Conservation (phyloP, 2,113 vertebrate genomes). For the Chaetura pelagica region DNA sequence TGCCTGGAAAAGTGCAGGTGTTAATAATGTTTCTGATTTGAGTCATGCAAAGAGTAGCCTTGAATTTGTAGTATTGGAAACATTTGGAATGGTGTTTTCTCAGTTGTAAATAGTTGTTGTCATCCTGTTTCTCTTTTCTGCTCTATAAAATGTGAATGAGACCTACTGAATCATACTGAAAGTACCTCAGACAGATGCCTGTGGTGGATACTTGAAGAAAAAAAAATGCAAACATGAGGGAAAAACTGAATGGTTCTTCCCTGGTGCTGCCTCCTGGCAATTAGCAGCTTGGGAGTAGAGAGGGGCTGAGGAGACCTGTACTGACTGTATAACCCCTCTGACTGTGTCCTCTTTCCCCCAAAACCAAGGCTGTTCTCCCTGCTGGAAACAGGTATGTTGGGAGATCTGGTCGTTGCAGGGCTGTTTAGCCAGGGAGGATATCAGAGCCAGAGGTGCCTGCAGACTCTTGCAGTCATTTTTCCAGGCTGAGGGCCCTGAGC, state of each 20-base stretch:
- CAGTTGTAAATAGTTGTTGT: neutral
- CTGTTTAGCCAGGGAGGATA: neutral
- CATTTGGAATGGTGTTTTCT: neutral
- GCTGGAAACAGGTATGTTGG: neutral
- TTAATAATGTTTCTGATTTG: neutral
- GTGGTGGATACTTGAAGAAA: neutral
- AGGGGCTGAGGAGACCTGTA: neutral
- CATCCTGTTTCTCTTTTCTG: neutral
- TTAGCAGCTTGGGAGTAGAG: neutral
- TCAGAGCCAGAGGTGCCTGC: neutral
- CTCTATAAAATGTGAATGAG: neutral
- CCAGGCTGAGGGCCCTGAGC: neutral
- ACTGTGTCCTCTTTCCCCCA: neutral
- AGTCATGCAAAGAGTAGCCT: neutral
- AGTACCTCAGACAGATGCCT: neutral
- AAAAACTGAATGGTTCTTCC: neutral
- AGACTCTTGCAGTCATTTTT: neutral
- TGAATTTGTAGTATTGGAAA: neutral
- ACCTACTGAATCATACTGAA: neutral
- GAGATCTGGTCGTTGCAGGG: neutral
- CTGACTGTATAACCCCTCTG: neutral
- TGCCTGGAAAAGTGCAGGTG: slow-evolving; percentile 4
- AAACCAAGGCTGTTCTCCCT: neutral
- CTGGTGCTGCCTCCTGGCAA: neutral
- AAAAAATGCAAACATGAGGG: neutral